Conservation (phyloP, 2,113 vertebrate genomes). For the Hippolais icterina region DNA sequence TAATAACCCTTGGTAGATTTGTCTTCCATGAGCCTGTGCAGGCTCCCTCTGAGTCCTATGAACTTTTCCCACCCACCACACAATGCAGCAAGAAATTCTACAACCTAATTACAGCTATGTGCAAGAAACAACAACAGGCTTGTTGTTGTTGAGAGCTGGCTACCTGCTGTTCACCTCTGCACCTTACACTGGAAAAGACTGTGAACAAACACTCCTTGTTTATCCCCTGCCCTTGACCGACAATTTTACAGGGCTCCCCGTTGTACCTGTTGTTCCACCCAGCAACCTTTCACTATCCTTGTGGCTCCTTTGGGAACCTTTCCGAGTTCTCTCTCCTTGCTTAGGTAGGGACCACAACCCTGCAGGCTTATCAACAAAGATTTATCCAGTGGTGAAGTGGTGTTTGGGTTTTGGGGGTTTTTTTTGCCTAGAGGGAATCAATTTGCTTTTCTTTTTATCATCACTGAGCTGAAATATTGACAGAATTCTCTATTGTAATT, state of each 20-base stretch:
- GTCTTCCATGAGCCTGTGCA: background rate
- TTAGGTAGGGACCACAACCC: background rate
- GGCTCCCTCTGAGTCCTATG: background rate
- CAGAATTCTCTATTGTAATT: background rate
- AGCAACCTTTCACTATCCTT: background rate
- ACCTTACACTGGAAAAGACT: background rate
- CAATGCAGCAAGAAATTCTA: background rate
- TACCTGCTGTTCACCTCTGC: background rate
- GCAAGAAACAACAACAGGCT: background rate
- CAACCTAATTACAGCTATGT: background rate
- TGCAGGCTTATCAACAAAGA: background rate
- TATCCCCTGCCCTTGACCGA: background rate
- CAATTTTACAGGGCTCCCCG: background rate
- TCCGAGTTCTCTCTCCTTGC: background rate
- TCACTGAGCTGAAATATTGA: background rate
- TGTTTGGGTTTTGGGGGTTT: background rate
- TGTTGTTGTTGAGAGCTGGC: background rate
- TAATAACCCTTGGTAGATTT: background rate
- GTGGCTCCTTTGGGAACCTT: background rate
- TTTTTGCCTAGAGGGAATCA: background rate
- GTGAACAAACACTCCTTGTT: background rate
- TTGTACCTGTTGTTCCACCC: background rate
- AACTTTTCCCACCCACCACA: fast-evolving
- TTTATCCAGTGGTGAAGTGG: background rate
- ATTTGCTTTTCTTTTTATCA: background rate